Percentiles rank a stretch among this genome's conserved stretches.
phyloP scores from a whole-genome alignment of 2,888 invertebrate genomes.

The Stictocephala bisonia region DNA sequence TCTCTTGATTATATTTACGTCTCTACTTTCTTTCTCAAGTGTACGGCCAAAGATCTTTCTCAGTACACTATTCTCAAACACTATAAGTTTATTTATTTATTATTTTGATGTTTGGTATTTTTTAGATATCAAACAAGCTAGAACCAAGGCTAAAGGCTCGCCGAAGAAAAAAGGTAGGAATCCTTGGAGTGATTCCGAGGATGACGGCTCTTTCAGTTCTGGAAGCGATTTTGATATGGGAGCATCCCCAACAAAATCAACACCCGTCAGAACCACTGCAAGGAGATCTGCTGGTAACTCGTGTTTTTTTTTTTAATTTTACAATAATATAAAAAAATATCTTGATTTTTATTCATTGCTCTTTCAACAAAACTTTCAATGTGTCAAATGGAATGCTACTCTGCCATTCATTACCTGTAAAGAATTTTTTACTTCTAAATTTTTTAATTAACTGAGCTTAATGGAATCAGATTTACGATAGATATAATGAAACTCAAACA shows the following conservation, averaged over 20 bases:
- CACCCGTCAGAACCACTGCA: slow-evolving; percentile 29
- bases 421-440: too few relatives aligned
- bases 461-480: too few relatives aligned
- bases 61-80: too few relatives aligned
- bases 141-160: slow-evolving; percentile 29
- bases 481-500: too few relatives aligned
- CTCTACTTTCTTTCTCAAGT: slow-evolving; percentile 25
- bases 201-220: slow-evolving; percentile 39
- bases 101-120: too few relatives aligned
- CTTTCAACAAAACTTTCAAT: neutral
- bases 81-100: too few relatives aligned
- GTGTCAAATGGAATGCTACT: too few relatives aligned
- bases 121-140: slow-evolving; percentile 73
- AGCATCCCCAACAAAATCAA: neutral
- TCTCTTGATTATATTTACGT: neutral
- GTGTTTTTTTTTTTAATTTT: neutral
- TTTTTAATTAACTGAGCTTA: too few relatives aligned
- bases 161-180: slow-evolving; percentile 63
- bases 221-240: slow-evolving; percentile 67
- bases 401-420: too few relatives aligned
- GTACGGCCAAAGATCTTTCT: too few relatives aligned
- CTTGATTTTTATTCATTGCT: too few relatives aligned
- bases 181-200: slow-evolving; percentile 63
- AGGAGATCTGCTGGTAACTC: slow-evolving; percentile 62
- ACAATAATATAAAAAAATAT: too few relatives aligned